phyloP scores from a whole-genome alignment of 1,140 invertebrate species.

The Ridgeia piscesae region DNA sequence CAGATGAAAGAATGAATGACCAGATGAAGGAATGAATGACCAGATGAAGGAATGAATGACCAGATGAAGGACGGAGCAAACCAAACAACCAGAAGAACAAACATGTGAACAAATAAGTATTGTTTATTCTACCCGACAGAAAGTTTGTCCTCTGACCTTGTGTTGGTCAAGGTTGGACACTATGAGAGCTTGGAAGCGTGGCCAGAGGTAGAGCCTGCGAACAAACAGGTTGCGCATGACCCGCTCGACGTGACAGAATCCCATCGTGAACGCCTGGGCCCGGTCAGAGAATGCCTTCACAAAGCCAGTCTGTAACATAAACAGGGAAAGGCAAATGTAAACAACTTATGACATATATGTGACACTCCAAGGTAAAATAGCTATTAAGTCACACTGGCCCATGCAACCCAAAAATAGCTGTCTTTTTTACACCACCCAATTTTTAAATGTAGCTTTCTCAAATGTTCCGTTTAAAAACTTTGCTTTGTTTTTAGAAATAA shows the following conservation, averaged over 20 bases:
- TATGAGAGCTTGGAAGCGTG: constrained; percentile 73
- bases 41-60: not conserved
- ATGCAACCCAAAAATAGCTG: too few relatives aligned
- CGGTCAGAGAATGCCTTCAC: constrained; percentile 89
- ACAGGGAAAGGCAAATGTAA: not conserved
- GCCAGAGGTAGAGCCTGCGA: constrained; percentile 89
- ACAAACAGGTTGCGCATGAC: constrained; percentile 93
- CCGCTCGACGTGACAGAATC: constrained; percentile 84
- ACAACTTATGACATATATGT: not conserved
- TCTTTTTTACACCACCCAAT: too few relatives aligned
- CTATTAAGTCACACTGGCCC: too few relatives aligned
- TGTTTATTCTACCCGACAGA: not conserved
- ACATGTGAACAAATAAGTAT: not conserved
- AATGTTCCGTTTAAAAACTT: too few relatives aligned
- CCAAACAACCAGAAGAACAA: not conserved
- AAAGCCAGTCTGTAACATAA: constrained; percentile 78
- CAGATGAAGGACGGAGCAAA: not conserved
- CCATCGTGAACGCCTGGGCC: constrained; percentile 83
- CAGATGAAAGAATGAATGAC: too few relatives aligned
- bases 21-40: not conserved
- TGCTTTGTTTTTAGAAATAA: too few relatives aligned
- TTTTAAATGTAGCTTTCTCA: too few relatives aligned
- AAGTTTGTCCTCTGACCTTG: constrained; percentile 46
- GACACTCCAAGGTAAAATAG: too few relatives aligned
- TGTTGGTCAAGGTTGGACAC: constrained; percentile 64